Evolutionary conservation across 2,888 invertebrate species (phyloP), one percentile per base, ranked within the genome.

Genomic region (Tipula unca): DNA sequence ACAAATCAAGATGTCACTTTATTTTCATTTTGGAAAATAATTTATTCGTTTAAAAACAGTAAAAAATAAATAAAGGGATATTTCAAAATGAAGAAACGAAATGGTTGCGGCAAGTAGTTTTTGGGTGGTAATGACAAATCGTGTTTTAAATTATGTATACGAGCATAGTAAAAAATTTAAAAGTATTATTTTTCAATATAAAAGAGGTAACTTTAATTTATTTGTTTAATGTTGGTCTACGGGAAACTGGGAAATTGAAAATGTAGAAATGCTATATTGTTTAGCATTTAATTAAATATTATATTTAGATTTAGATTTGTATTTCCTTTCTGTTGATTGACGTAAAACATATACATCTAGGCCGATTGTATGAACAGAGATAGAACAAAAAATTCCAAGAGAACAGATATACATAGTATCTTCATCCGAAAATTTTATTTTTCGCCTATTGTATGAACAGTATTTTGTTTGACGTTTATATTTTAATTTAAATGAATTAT

Each of bases 1-100:
- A 69, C 69, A 69, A 69, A 69, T 69, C 25, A 69, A 69, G 69
- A 69, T 69, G 69, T 69, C 69, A 69, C 69, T 69, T 69, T 69
- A 69, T 69, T 69, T 69, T 69, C 69, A 69, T 69, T 69, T 54
- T 54, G 25, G 17, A 69, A 69, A 69, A 69, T 69, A 69, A 69
- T 69, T 69, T 69, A 69, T 69, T 69, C 69, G 69, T 69, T 69
- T 69, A 69, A 69, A 25, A 69, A 25, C 25, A 69, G 69, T 25
- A 69, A 69, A 25, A 69, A 48, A 48, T n/a, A 48, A 17, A 69
- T 69, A 69, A 1, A 69, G 69, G 69, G 69, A 69, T 25, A 69
- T 69, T 25, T 69, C 13, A 69, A 54, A 69, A 69, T 69, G 69
- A 25, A 25, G 25, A 10, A 25, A 10, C 69, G 69, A 8, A 25